Percentiles rank a stretch among this genome's conserved stretches.
phyloP scores from a whole-genome alignment of 2,113 vertebrate genomes.

The Galeopterus variegatus region DNA sequence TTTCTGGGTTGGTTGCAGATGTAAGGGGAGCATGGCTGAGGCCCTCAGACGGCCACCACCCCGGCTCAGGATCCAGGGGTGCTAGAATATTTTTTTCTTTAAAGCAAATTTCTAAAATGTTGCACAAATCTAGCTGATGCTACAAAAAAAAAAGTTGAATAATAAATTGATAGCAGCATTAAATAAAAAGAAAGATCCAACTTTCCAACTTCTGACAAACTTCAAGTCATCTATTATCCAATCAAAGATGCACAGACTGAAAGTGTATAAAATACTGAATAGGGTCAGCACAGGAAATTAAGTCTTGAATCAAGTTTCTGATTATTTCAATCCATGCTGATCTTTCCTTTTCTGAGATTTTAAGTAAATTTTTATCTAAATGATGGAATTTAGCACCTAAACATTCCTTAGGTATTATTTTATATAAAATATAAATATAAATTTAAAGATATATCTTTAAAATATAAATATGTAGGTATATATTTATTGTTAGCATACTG shows the following conservation, averaged over 20 bases:
- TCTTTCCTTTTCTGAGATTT: constrained; percentile 16
- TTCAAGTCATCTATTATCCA: constrained; percentile 11
- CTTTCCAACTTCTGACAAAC: background rate
- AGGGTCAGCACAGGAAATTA: background rate
- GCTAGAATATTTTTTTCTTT: background rate
- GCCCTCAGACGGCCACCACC: too few species aligned
- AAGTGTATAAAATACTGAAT: background rate
- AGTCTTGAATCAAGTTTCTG: background rate
- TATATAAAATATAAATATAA: constrained; percentile 1
- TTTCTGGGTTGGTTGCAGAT: too few species aligned
- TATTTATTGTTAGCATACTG: background rate
- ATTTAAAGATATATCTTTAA: background rate
- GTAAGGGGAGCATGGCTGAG: too few species aligned
- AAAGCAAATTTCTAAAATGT: constrained; percentile 48
- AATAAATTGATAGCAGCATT: background rate
- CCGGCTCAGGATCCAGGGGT: too few species aligned
- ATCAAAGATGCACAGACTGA: background rate
- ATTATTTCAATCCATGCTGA: background rate
- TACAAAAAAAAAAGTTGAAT: background rate
- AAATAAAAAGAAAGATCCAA: background rate
- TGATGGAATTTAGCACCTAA: background rate
- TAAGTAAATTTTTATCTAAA: constrained; percentile 16
- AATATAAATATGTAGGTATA: background rate
- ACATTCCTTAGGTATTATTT: constrained; percentile 14
- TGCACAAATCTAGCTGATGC: background rate